Conservation (phyloP, 2,797 vertebrate species). For the Propithecus deckenii region DNA sequence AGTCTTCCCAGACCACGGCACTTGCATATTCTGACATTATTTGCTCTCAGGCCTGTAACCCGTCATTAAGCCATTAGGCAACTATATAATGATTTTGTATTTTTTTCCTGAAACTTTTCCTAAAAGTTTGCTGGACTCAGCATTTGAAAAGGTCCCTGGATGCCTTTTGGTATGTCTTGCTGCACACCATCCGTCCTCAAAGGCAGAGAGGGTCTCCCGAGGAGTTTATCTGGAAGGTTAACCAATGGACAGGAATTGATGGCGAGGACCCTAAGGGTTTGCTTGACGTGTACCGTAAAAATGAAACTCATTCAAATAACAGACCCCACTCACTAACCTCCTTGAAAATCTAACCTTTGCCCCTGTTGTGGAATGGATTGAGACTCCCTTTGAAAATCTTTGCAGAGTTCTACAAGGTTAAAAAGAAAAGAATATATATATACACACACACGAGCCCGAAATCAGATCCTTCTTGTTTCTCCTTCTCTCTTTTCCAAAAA, state of each 20-base stretch:
- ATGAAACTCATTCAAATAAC: not conserved
- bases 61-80: not conserved
- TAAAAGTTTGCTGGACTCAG: not conserved
- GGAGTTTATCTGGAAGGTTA: not conserved
- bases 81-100: not conserved
- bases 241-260: not conserved
- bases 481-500: constrained; percentile 57
- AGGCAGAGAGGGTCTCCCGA: not conserved
- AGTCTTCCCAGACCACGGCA: not conserved
- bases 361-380: not conserved
- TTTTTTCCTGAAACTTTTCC: not conserved
- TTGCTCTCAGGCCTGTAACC: not conserved
- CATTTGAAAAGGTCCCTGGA: not conserved
- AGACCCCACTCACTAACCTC: not conserved
- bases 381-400: not conserved
- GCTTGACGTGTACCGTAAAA: not conserved
- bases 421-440: not conserved
- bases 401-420: not conserved
- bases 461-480: constrained; percentile 47
- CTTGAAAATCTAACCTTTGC: not conserved
- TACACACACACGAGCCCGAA: fast-evolving
- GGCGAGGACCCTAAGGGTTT: not conserved
- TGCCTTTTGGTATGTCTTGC: not conserved
- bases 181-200: not conserved
- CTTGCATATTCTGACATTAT: not conserved